Base-by-base conservation (phyloP, 2,113 vertebrate species). In the Chroicocephalus ridibundus region DNA sequence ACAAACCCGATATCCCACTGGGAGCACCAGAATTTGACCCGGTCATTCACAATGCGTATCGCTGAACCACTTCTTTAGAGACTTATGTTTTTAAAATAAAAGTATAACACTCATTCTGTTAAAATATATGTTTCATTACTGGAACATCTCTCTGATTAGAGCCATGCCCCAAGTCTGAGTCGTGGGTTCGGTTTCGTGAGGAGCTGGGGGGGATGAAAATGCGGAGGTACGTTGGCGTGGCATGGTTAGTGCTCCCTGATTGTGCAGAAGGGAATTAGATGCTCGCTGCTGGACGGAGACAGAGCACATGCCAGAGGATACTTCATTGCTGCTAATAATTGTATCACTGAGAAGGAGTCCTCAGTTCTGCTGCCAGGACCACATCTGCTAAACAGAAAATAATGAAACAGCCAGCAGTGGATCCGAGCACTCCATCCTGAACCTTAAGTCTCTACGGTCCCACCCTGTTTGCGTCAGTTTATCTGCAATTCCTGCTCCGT, bases 211-310 rank as follows among this genome's bases (percentile, higher is more conserved):
- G 29, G 14, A 16, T 18, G 27, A 6, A 82, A 52, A 76, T 0
- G 0, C 36, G 15, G 15, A 17, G 10, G 24, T 40, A 11, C 0
- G 0, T 25, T 82, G 26, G 5, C 1, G 2, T 11, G 31, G 52
- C 27, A 27, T 52, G 18, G 47, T 31, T 64, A 15, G 31, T 10
- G 24, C 44, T 79, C 40, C 29, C 21, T 52, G 38, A 26, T 17
- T 36, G 11, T 24, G 21, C 52, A 87, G 61, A n/a, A 72, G 52
- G 44, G 47, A 82, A 29, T 82, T 60, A 84, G 15, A 20, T 54
- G 18, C 26, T 57, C 3, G 0, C 40, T 95, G 70, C 82, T 76
- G 44, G 66, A 29, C 4, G 6, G 57, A 91, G 40, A n/a, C 13
- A 51, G 42, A 75, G 24, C 8, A 54, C 46, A 15, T 20, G 22